Conservation (phyloP, 2,888 invertebrate genomes). For the Arenicola marina region DNA sequence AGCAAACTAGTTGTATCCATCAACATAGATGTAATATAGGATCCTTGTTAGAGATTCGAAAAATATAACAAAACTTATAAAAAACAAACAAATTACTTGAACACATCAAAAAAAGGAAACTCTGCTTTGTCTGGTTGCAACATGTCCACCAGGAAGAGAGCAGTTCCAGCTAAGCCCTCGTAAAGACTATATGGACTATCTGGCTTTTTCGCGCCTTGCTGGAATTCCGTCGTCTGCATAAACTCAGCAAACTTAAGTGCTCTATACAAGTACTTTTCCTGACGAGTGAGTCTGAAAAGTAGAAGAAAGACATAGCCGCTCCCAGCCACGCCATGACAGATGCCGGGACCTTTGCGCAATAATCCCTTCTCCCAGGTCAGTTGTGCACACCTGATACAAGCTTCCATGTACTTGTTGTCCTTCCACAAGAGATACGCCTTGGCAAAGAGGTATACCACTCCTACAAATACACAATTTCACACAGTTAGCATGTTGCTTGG, state of each 20-base stretch:
- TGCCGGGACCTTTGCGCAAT: constrained; percentile 83
- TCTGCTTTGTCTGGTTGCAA: constrained; percentile 73
- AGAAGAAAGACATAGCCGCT: constrained; percentile 62
- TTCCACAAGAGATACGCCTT: constrained; percentile 78
- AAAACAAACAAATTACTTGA: too few species aligned
- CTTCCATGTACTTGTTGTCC: constrained; percentile 73
- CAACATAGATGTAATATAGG: too few species aligned
- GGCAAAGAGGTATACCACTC: constrained; percentile 79
- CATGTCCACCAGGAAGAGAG: constrained; percentile 80
- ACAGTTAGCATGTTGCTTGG: too few species aligned
- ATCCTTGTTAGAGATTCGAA: too few species aligned
- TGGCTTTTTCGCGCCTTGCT: constrained; percentile 71
- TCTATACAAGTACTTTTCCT: constrained; percentile 71
- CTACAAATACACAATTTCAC: constrained; percentile 46
- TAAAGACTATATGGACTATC: constrained; percentile 83
- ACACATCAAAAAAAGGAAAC: constrained; percentile 80
- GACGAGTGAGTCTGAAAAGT: constrained; percentile 74
- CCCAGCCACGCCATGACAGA: constrained; percentile 76
- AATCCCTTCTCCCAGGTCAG: constrained; percentile 83
- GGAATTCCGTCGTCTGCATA: constrained; percentile 62
- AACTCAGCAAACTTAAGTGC: constrained; percentile 80
- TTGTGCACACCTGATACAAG: constrained; percentile 74
- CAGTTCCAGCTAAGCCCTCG: constrained; percentile 85
- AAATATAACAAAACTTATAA: too few species aligned
- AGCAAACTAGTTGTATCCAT: too few species aligned